These are phyloP conservation scores for Eurosta solidaginis DNA, from an alignment of 1,140 invertebrate genomes.

Conservation along the genomic window DNA sequence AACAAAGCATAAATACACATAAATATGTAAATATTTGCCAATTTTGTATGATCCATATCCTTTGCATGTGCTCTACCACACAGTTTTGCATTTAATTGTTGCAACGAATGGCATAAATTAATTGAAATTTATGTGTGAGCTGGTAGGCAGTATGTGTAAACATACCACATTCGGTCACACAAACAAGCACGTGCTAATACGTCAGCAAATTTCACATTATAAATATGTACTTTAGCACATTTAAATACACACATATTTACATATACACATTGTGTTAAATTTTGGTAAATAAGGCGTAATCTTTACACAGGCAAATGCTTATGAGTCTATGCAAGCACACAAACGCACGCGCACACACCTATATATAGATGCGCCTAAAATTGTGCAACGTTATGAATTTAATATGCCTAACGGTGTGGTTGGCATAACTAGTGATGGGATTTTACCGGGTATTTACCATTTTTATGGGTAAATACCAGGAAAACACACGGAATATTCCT, in stretches of 20 bases:
- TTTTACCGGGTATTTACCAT: no score
- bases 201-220: neutral
- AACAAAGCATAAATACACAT: neutral
- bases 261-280: neutral
- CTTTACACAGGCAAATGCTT: neutral
- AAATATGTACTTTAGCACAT: no score
- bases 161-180: neutral
- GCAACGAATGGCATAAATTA: conserved; percentile 35
- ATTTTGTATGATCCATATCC: neutral
- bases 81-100: conserved; percentile 53
- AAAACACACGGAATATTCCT: no score
- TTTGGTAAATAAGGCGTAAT: neutral
- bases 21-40: neutral
- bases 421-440: no score
- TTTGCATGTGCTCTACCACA: conserved; percentile 47
- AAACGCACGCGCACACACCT: neutral
- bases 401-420: neutral
- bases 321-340: neutral
- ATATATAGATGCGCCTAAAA: neutral
- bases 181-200: neutral
- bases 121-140: conserved; percentile 17
- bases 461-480: no score
- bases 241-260: neutral
- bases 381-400: neutral
- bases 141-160: neutral